Percentiles rank a stretch among this genome's conserved stretches.
These are phyloP conservation scores for Gymnocheta viridis DNA, from an alignment of 2,888 invertebrate species.

Conservation along the genomic window DNA sequence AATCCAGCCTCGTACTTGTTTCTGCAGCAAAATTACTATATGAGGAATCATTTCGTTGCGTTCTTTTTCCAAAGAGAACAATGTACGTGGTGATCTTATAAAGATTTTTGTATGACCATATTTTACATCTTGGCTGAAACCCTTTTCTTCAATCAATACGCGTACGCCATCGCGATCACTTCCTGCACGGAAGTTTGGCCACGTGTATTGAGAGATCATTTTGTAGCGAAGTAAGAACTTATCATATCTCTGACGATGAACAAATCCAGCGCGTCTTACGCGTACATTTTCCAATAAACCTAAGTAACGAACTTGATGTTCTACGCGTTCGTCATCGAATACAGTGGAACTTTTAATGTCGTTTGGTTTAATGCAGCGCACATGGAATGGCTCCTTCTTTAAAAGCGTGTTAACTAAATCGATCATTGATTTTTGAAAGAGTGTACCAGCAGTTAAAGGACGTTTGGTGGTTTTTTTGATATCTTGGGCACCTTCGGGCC, in stretches of 20 bases:
- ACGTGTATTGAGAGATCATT: slow-evolving; percentile 97
- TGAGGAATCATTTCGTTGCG: slow-evolving; percentile 94
- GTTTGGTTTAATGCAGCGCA: slow-evolving; percentile 98
- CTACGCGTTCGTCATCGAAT: slow-evolving; percentile 90
- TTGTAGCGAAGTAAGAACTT: slow-evolving; percentile 97
- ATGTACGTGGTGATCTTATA: slow-evolving; percentile 93
- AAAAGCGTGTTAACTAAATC: slow-evolving; percentile 93
- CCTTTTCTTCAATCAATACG: slow-evolving; percentile 91
- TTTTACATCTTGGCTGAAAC: slow-evolving; percentile 91
- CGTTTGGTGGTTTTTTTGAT: slow-evolving; percentile 96
- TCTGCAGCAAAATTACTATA: slow-evolving; percentile 96
- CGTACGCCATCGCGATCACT: slow-evolving; percentile 91
- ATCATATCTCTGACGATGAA: slow-evolving; percentile 96
- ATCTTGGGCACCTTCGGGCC: slow-evolving; percentile 97
- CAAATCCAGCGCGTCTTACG: slow-evolving; percentile 97
- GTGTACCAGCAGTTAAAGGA: slow-evolving; percentile 95
- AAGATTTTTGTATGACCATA: slow-evolving; percentile 98
- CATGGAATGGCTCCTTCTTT: slow-evolving; percentile 97
- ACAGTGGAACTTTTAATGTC: slow-evolving; percentile 93
- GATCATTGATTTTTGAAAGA: slow-evolving; percentile 97
- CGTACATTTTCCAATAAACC: slow-evolving; percentile 97
- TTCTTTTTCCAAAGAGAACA: slow-evolving; percentile 93
- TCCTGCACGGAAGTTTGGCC: slow-evolving; percentile 96
- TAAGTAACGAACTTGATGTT: slow-evolving; percentile 86
- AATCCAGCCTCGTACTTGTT: slow-evolving; percentile 93